Evolutionary conservation across 2,888 invertebrate species (phyloP), one percentile per base, ranked within the genome.

Genomic region (Sinopyrophorus schimmeli): DNA sequence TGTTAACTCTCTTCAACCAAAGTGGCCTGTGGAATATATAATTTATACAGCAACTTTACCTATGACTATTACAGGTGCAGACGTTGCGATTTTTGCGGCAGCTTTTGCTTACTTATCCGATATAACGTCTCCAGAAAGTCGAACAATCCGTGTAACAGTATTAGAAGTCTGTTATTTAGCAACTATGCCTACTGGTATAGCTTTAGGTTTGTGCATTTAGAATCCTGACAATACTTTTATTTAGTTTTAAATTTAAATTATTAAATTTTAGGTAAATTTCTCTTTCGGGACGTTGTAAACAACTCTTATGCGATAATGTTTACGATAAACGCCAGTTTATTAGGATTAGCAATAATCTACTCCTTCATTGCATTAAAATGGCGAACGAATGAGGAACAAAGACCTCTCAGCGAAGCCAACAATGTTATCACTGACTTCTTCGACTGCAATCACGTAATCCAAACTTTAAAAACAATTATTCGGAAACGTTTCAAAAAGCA

Each of bases 71-170:
- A 84, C 89, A 0, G 90, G 89, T 0, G 86, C 87, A 0, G 88
- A 89, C 66, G 79, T 90, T 23, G 87, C 88, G 0, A 87, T 90
- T 57, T 90, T 90, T 66, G 86, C 87, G 1, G 83, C 85, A 0
- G 84, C 85, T 52, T 89, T 89, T 65, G 78, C 89, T 0, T 92
- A 92, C 67, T 79, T 93, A 32, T 83, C 90, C 1, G 92, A 92
- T 62, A 79, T 91, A 11, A 83, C 90, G 0, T 79, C 83, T 0
- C 59, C 80, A 1, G 73, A 81, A 47, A 81, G 83, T 58, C 78
- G 92, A 47, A 93, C 93, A 0, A 68, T 89, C 11, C 76, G 92
- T 49, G 85, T 93, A 2, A 88, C 90, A 0, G 82, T 94, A 35
- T 71, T 93, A 41, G 93, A 94, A 65, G 81, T 87, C 0, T 83